These are phyloP conservation scores for Poeciliopsis prolifica DNA, from an alignment of 2,113 vertebrate genomes.

Conservation along the genomic window DNA sequence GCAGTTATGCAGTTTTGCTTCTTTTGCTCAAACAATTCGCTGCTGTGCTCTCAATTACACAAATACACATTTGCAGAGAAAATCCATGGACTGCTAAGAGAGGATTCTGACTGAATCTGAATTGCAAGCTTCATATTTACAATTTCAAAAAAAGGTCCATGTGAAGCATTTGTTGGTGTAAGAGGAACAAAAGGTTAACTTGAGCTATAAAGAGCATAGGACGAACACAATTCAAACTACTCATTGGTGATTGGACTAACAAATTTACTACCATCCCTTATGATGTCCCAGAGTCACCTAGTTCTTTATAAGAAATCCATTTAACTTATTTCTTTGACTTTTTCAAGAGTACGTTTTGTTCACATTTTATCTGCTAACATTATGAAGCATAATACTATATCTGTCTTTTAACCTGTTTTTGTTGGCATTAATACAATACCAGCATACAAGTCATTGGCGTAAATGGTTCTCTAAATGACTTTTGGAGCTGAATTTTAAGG, in stretches of 20 bases:
- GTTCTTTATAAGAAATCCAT: too few relatives aligned
- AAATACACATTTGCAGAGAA: not conserved
- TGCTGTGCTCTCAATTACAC: not conserved
- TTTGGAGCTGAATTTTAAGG: not conserved
- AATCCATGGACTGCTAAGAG: not conserved
- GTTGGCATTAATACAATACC: not conserved
- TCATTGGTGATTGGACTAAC: not conserved
- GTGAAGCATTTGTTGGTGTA: not conserved
- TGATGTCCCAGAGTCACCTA: too few relatives aligned
- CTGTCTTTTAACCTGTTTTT: too few relatives aligned
- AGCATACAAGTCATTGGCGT: not conserved
- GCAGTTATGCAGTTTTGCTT: conserved; percentile 15
- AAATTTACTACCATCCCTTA: not conserved
- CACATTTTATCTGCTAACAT: too few relatives aligned
- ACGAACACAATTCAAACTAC: too few relatives aligned
- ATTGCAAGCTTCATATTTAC: not conserved
- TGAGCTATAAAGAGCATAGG: conserved; percentile 10
- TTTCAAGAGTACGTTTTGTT: too few relatives aligned
- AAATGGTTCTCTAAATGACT: not conserved
- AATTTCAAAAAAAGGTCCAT: not conserved
- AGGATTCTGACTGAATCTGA: not conserved
- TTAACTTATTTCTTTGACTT: too few relatives aligned
- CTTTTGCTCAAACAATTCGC: conserved; percentile 18
- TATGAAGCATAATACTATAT: too few relatives aligned
- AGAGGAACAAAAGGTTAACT: conserved; percentile 25